Conservation (phyloP, 2,888 invertebrate species). For the Diaphora mendica region DNA sequence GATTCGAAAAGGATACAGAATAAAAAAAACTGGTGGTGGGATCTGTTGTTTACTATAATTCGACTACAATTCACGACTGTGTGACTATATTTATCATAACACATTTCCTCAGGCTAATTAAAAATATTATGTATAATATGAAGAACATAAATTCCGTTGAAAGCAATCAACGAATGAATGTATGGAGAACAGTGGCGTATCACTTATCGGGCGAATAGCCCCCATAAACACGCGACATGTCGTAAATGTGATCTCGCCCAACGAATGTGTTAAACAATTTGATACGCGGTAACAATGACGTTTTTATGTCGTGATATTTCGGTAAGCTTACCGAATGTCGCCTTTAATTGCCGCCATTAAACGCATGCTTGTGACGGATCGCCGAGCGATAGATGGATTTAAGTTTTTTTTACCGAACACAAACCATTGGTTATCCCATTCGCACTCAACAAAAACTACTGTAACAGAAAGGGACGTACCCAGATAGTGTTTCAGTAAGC, state of each 20-base stretch:
- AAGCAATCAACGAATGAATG: conserved; percentile 56
- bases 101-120: neutral
- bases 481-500: conserved; percentile 54
- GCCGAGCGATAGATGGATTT: conserved; percentile 74
- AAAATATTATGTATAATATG: neutral
- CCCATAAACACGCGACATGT: conserved; percentile 76
- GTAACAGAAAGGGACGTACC: conserved; percentile 61
- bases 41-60: neutral
- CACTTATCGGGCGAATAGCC: conserved; percentile 70
- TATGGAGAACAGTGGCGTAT: conserved; percentile 65
- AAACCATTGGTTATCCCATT: conserved; percentile 56
- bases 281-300: conserved; percentile 79
- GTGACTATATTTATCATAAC: too few relatives aligned
- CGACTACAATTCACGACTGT: too few relatives aligned
- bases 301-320: conserved; percentile 83
- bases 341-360: conserved; percentile 82
- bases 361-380: conserved; percentile 77
- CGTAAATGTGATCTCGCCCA: conserved; percentile 69
- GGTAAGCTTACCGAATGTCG: conserved; percentile 72
- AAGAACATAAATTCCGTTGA: conserved; percentile 29
- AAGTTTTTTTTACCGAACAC: conserved; percentile 52
- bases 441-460: conserved; percentile 41
- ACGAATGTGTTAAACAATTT: conserved; percentile 82
- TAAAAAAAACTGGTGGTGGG: neutral
- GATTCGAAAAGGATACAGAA: neutral